A percentile compares a stretch with the other conserved stretches of the same genome.
phyloP scores from a whole-genome alignment of 2,888 invertebrate genomes.

The Phrixothrix hirtus region DNA sequence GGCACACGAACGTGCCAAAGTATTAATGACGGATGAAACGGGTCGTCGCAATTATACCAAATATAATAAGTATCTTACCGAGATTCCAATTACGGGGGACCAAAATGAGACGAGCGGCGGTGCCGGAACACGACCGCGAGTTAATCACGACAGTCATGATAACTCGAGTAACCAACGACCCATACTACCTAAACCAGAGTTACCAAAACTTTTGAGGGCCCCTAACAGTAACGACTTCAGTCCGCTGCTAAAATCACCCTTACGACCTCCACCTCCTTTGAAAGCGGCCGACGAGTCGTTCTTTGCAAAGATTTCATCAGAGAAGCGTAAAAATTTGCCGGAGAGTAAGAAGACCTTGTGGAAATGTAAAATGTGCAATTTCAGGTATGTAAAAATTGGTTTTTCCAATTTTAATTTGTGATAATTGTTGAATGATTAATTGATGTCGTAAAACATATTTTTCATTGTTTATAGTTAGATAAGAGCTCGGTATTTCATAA shows the following conservation, averaged over 20 bases:
- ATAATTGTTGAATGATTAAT: too few species aligned
- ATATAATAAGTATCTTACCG: slow-evolving; percentile 86
- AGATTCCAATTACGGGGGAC: slow-evolving; percentile 54
- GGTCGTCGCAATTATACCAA: slow-evolving; percentile 90
- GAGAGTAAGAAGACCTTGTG: slow-evolving; percentile 75
- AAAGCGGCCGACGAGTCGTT: slow-evolving; percentile 64
- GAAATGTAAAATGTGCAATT: slow-evolving; percentile 90
- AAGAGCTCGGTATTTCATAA: too few species aligned
- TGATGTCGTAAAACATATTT: too few species aligned
- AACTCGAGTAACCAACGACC: slow-evolving; percentile 22
- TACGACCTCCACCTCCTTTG: slow-evolving; percentile 59
- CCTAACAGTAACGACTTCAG: slow-evolving; percentile 45
- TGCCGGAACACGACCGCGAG: slow-evolving; percentile 50
- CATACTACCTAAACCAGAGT: slow-evolving; percentile 40
- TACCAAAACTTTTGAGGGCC: slow-evolving; percentile 42
- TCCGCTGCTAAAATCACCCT: slow-evolving; percentile 43
- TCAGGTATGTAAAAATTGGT: slow-evolving; percentile 64
- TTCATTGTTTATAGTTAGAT: too few species aligned
- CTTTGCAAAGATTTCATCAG: slow-evolving; percentile 50
- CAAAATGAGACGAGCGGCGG: slow-evolving; percentile 54
- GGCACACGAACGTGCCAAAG: slow-evolving; percentile 78
- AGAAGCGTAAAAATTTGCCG: slow-evolving; percentile 55
- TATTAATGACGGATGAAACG: slow-evolving; percentile 89
- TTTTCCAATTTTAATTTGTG: slow-evolving; percentile 28
- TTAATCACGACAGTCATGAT: slow-evolving; percentile 41